phyloP scores from a whole-genome alignment of 2,113 vertebrate genomes.

The Terrapene triunguis region DNA sequence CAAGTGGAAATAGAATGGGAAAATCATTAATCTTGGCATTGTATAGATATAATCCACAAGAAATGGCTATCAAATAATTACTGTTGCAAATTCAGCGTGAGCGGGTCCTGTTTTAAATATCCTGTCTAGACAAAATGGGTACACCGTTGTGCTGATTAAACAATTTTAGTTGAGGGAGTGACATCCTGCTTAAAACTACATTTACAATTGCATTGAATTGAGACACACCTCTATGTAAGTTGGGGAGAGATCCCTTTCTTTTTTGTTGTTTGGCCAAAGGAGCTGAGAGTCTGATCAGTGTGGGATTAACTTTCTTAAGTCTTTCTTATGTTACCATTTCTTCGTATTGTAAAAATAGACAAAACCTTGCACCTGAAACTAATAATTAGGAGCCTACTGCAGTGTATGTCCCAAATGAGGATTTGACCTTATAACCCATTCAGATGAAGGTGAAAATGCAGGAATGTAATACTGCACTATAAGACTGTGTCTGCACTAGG shows the following conservation, averaged over 20 bases:
- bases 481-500: background rate
- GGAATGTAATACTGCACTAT: background rate
- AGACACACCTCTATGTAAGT: background rate
- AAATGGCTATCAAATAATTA: slow-evolving; percentile 78
- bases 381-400: slow-evolving; percentile 19
- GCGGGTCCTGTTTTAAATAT: slow-evolving; percentile 72
- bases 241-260: background rate
- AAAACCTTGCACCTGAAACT: slow-evolving; percentile 31
- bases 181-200: slow-evolving; percentile 1
- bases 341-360: background rate
- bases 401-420: background rate
- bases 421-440: background rate
- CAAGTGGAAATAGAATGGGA: slow-evolving; percentile 74
- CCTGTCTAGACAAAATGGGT: slow-evolving; percentile 33
- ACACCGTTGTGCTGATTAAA: slow-evolving; percentile 32
- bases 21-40: slow-evolving; percentile 83
- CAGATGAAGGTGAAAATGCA: background rate
- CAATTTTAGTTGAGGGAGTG: slow-evolving; percentile 10
- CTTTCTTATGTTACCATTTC: background rate
- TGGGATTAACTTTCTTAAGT: background rate
- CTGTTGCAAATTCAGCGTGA: slow-evolving; percentile 72
- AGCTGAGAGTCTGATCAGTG: slow-evolving; percentile 9
- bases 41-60: slow-evolving; percentile 81
- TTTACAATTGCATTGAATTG: slow-evolving; percentile 34
- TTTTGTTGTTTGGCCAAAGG: background rate